Conservation (phyloP, 2,888 invertebrate species). For the Acanthosoma haemorrhoidale region DNA sequence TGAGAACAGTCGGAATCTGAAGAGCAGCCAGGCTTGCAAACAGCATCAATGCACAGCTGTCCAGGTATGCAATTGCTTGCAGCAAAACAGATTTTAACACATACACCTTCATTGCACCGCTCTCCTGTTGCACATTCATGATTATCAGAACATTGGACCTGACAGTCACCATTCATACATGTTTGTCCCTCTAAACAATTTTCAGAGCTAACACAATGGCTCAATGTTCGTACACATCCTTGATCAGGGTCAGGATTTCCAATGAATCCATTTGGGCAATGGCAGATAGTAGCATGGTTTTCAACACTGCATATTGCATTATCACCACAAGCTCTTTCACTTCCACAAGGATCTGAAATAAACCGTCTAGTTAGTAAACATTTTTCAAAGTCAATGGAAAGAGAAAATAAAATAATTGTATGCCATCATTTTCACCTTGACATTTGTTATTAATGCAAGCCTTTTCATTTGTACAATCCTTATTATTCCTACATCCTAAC, state of each 20-base stretch:
- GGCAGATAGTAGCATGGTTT: slow-evolving; percentile 70
- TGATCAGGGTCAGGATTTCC: slow-evolving; percentile 82
- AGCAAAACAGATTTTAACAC: slow-evolving; percentile 79
- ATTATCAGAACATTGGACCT: slow-evolving; percentile 68
- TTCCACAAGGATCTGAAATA: slow-evolving; percentile 64
- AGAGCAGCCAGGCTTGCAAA: slow-evolving; percentile 77
- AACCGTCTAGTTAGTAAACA: neutral
- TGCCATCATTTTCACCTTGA: slow-evolving; percentile 47
- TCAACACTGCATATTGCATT: slow-evolving; percentile 74
- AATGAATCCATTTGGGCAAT: slow-evolving; percentile 78
- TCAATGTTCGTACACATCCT: slow-evolving; percentile 79
- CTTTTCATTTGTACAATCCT: slow-evolving; percentile 68
- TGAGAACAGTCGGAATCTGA: slow-evolving; percentile 72
- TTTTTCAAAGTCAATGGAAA: neutral
- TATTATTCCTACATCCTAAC: slow-evolving; percentile 77
- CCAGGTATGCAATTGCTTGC: slow-evolving; percentile 86
- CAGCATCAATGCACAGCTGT: slow-evolving; percentile 76
- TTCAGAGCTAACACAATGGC: slow-evolving; percentile 56
- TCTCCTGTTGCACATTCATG: slow-evolving; percentile 76
- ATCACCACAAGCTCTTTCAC: slow-evolving; percentile 71
- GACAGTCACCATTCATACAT: slow-evolving; percentile 73
- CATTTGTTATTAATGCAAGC: slow-evolving; percentile 82
- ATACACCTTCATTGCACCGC: slow-evolving; percentile 70
- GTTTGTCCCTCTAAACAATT: slow-evolving; percentile 65
- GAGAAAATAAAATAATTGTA: neutral